Percentiles rank a stretch among this genome's conserved stretches.
These are phyloP conservation scores for Leptopterna dolabrata DNA, from an alignment of 2,888 invertebrate genomes.

Conservation along the genomic window DNA sequence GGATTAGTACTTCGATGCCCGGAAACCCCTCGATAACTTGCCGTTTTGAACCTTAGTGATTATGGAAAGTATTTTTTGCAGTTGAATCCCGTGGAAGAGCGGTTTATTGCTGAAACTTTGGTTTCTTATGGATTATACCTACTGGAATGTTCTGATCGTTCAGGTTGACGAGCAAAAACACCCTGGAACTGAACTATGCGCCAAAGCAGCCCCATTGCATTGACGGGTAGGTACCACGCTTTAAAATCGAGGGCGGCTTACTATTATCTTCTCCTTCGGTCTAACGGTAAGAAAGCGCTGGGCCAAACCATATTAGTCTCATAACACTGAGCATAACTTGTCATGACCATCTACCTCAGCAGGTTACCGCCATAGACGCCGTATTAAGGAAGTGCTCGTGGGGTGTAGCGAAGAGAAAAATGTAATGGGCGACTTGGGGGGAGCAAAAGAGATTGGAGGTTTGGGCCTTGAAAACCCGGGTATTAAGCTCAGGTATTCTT, in stretches of 20 bases:
- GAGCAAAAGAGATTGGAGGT: not conserved
- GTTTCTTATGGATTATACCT: too few species aligned
- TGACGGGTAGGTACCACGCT: not conserved
- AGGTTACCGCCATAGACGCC: not conserved
- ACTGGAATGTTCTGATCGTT: not conserved
- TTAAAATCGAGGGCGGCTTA: not conserved
- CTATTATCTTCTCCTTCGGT: not conserved
- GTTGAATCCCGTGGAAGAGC: too few species aligned
- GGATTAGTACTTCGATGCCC: too few species aligned
- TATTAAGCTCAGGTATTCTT: not conserved
- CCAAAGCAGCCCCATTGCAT: not conserved
- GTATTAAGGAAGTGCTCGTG: not conserved
- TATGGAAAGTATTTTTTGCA: too few species aligned
- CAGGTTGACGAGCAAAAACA: constrained; percentile 23
- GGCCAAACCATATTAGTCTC: not conserved
- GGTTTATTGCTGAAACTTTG: too few species aligned
- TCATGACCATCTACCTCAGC: not conserved
- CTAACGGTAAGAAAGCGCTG: not conserved
- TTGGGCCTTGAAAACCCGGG: not conserved
- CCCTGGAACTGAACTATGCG: not conserved
- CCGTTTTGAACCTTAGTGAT: too few species aligned
- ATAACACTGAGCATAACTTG: constrained; percentile 16
- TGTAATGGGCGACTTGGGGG: constrained; percentile 12
- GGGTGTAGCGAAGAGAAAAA: not conserved
- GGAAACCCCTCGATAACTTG: too few species aligned